Conservation (phyloP, 2,888 invertebrate genomes). For the Timandra comae region DNA sequence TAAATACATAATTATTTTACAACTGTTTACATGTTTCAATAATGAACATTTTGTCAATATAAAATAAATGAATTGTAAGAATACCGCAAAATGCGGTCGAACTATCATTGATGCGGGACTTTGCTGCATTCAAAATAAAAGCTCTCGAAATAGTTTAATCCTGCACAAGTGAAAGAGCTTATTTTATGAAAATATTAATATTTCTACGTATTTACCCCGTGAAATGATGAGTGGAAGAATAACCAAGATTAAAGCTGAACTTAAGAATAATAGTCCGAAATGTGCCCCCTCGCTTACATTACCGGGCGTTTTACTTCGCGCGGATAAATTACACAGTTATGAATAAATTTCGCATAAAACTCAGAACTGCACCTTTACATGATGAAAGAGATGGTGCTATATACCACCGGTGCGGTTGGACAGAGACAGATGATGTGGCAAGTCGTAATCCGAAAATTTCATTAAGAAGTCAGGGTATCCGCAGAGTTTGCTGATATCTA, state of each 20-base stretch:
- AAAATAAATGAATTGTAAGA: neutral
- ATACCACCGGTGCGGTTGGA: conserved; percentile 26
- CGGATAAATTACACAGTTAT: conserved; percentile 77
- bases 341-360: conserved; percentile 78
- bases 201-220: conserved; percentile 44
- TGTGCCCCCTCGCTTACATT: conserved; percentile 58
- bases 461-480: conserved; percentile 71
- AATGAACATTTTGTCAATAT: too few relatives aligned
- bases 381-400: conserved; percentile 46
- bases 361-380: conserved; percentile 71
- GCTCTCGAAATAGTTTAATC: too few relatives aligned
- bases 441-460: conserved; percentile 75
- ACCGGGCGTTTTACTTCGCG: conserved; percentile 65
- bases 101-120: neutral
- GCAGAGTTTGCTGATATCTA: conserved; percentile 68
- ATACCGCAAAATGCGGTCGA: neutral
- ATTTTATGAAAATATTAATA: too few relatives aligned
- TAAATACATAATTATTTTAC: too few relatives aligned
- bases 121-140: too few relatives aligned
- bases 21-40: too few relatives aligned
- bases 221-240: conserved; percentile 50
- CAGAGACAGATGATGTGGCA: conserved; percentile 36
- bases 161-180: too few relatives aligned
- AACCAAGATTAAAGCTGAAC: conserved; percentile 58
- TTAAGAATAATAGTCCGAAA: conserved; percentile 60